Conservation (phyloP, 2,113 vertebrate genomes). For the Paramisgurnus dabryanus region DNA sequence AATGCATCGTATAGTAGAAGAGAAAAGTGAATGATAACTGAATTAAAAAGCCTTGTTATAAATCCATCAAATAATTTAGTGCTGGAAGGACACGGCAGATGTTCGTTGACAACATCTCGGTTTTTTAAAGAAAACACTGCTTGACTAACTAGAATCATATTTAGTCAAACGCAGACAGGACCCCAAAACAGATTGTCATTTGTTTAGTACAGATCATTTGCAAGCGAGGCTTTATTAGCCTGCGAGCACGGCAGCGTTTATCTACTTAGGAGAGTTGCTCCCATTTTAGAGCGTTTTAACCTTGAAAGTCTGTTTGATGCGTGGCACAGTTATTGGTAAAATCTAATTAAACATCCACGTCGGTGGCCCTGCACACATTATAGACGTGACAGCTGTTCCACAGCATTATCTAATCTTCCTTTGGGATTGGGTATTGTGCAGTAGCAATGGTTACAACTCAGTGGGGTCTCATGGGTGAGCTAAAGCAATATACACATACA, state of each 20-base stretch:
- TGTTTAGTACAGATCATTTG: conserved; percentile 66
- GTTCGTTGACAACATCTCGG: background rate
- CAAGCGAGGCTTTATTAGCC: conserved; percentile 58
- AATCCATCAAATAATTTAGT: conserved; percentile 33
- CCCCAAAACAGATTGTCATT: conserved; percentile 70
- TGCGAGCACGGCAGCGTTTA: conserved; percentile 56
- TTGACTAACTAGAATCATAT: conserved; percentile 64
- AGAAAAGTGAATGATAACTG: conserved; percentile 13
- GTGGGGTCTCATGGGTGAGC: background rate
- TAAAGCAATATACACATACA: background rate
- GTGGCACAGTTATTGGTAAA: conserved; percentile 50
- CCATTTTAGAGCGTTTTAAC: conserved; percentile 62
- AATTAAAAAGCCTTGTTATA: conserved; percentile 22
- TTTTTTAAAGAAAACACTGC: conserved; percentile 45
- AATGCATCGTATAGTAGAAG: background rate
- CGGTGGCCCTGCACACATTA: conserved; percentile 61
- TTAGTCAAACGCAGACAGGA: conserved; percentile 64
- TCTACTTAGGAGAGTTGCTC: conserved; percentile 58
- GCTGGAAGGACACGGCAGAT: conserved; percentile 33
- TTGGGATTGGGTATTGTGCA: conserved; percentile 53
- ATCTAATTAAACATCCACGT: conserved; percentile 54
- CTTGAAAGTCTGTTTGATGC: conserved; percentile 61
- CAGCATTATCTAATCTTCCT: conserved; percentile 58
- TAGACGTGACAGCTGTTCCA: conserved; percentile 66
- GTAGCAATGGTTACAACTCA: conserved; percentile 21